Base-by-base conservation (phyloP, 2,113 vertebrate genomes). In the Ammodytes marinus region DNA sequence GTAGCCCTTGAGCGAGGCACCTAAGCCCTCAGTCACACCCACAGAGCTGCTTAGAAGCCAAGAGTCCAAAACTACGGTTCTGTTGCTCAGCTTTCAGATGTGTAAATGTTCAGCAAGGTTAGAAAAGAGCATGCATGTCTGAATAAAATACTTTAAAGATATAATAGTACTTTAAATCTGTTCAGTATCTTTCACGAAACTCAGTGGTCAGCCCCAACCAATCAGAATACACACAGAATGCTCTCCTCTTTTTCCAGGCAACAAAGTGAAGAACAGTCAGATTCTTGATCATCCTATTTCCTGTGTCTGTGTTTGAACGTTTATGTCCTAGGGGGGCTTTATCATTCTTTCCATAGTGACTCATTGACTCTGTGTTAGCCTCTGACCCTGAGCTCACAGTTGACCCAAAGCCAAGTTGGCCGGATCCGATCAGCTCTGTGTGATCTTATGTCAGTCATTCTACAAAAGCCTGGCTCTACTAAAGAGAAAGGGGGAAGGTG, bases 301-400 rank as follows among this genome's bases (percentile, higher is more conserved):
- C 53, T 81, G 69, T 79, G 43, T 82, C 19, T 77, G 50, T 61
- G 60, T 85, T 49, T 64, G 42, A 45, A 50, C 55, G 77, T 79
- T n/a, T 7, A 77, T 75, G 40, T 54, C 45, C 27, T 27, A 27
- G 4, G 12, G 71, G 43, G 46, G 27, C 50, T 54, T 68, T 27
- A 58, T 72, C 53, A 73, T 74, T 88, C 74, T 59, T 79, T 86
- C 78, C 71, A 37, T 15, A n/a, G 55, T 86, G 77, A 77, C 79
- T 77, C 72, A 80, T 3, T 63, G 9, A 0, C 53, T 53, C 58
- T 79, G 69, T 67, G 72, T n/a, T 72, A 54, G 59, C 75, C 49
- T 72, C 52, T 73, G 82, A 72, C 69, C 75, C 76, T 80, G 42
- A 82, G 52, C 53, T 55, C 27, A 59, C 46, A 74, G 60, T 54